Percentiles rank a stretch among this genome's conserved stretches.
These are phyloP conservation scores for Paralvinella palmiformis DNA, from an alignment of 1,140 invertebrate species.

Conservation along the genomic window DNA sequence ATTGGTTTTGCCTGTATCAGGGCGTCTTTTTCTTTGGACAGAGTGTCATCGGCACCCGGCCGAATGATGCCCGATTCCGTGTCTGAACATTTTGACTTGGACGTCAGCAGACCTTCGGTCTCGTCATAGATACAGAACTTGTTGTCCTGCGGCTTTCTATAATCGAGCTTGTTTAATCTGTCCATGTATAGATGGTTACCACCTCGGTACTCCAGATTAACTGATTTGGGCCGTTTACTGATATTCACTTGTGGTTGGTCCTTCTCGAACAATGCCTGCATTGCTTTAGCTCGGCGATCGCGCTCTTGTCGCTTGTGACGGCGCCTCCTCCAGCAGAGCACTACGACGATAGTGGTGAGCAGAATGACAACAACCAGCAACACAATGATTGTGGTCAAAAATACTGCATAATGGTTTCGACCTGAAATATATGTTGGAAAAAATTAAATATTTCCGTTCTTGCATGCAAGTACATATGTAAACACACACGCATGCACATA, in stretches of 20 bases:
- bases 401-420: background rate
- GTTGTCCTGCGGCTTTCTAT: background rate
- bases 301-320: background rate
- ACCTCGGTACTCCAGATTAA: slow-evolving; percentile 3
- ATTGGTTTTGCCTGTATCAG: background rate
- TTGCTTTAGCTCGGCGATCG: background rate
- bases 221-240: slow-evolving; percentile 5
- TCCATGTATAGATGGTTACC: background rate
- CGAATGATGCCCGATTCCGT: background rate
- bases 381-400: background rate
- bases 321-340: background rate
- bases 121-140: background rate
- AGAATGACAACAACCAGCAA: slow-evolving; percentile 4
- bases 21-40: background rate
- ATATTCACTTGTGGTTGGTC: background rate
- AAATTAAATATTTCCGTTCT: background rate
- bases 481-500: background rate
- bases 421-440: background rate
- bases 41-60: background rate
- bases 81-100: background rate
- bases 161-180: background rate
- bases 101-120: background rate
- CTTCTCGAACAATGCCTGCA: background rate
- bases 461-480: background rate
- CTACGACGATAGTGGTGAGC: background rate